These are phyloP conservation scores for Myotis pilosus DNA, from an alignment of 2,797 vertebrate species.

Conservation along the genomic window DNA sequence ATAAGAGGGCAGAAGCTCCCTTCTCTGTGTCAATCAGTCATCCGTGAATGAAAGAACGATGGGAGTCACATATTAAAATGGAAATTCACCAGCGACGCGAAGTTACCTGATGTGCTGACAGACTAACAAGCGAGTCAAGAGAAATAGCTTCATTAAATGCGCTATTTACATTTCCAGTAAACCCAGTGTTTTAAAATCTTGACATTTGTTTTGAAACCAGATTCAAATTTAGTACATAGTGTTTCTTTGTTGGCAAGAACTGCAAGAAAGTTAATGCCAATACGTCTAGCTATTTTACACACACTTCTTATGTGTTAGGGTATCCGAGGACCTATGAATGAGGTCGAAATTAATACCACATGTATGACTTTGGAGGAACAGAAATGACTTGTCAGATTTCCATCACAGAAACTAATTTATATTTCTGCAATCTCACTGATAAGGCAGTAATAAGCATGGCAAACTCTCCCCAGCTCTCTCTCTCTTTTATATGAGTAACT, in stretches of 20 bases:
- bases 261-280: constrained; percentile 56
- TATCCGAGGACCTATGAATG: constrained; percentile 73
- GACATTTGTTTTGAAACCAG: constrained; percentile 78
- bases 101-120: constrained; percentile 45
- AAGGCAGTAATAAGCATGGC: constrained; percentile 39
- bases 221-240: constrained; percentile 73
- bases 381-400: constrained; percentile 54
- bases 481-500: constrained; percentile 57
- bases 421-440: constrained; percentile 57
- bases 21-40: neutral
- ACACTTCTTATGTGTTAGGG: constrained; percentile 46
- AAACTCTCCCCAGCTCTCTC: neutral
- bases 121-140: constrained; percentile 48
- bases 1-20: neutral
- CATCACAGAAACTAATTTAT: constrained; percentile 72
- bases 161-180: constrained; percentile 66
- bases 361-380: constrained; percentile 48
- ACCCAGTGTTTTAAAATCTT: constrained; percentile 63
- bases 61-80: neutral
- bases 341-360: constrained; percentile 76
- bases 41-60: neutral
- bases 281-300: constrained; percentile 67
- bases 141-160: constrained; percentile 55
- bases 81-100: neutral
- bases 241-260: constrained; percentile 71